phyloP scores from a whole-genome alignment of 1,140 invertebrate genomes.

The Heterodera schachtii region DNA sequence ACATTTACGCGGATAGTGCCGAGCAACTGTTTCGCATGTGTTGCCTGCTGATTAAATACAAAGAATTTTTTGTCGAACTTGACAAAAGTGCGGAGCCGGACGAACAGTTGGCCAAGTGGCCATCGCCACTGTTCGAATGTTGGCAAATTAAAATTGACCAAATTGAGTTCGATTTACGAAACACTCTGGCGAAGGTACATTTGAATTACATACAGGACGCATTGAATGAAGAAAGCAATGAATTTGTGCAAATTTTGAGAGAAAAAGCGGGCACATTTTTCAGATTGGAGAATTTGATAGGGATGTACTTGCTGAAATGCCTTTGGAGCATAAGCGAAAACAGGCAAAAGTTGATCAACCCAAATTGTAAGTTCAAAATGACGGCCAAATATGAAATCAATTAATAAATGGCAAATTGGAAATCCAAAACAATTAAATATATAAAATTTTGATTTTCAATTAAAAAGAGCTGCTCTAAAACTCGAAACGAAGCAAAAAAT shows the following conservation, averaged over 20 bases:
- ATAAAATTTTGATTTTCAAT: too few species aligned
- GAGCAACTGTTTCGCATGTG: neutral
- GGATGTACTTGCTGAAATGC: neutral
- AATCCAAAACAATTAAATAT: too few species aligned
- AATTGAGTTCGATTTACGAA: neutral
- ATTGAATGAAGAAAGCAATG: neutral
- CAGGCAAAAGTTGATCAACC: neutral
- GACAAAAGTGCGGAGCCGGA: neutral
- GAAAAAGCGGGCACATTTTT: neutral
- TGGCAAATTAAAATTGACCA: neutral
- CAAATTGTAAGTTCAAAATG: neutral
- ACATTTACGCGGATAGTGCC: neutral
- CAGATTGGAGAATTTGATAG: neutral
- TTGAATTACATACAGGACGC: too few species aligned
- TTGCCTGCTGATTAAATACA: neutral
- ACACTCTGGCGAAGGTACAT: too few species aligned
- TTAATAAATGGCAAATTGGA: too few species aligned
- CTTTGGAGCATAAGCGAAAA: neutral
- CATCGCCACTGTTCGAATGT: neutral
- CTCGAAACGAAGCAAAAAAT: too few species aligned
- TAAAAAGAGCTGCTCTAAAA: too few species aligned
- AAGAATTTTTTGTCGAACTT: neutral
- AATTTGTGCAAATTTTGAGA: neutral
- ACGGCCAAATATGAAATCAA: too few species aligned
- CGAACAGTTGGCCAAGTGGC: neutral